Percentiles rank a stretch among this genome's conserved stretches.
These are phyloP conservation scores for Patella depressa DNA, from an alignment of 2,888 invertebrate species.

Conservation along the genomic window DNA sequence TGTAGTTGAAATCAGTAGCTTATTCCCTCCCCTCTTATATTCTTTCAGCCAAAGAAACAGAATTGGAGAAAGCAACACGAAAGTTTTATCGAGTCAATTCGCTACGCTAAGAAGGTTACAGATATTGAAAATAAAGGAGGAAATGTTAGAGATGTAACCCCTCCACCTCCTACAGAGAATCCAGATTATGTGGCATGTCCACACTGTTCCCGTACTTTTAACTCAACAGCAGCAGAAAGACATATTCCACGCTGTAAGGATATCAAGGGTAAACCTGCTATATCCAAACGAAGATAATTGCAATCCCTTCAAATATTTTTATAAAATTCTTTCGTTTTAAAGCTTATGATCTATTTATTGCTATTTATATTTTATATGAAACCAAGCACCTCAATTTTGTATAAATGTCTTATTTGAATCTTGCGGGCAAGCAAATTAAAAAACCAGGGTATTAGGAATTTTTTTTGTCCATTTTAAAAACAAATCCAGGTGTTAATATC, in stretches of 20 bases:
- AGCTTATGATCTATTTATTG: too few relatives aligned
- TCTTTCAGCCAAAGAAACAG: slow-evolving; percentile 55
- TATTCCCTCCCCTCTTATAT: background rate
- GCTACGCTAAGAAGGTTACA: slow-evolving; percentile 66
- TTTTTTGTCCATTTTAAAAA: too few relatives aligned
- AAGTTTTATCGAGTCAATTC: slow-evolving; percentile 62
- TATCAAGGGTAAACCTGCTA: slow-evolving; percentile 70
- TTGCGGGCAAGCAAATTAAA: too few relatives aligned
- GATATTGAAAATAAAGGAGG: slow-evolving; percentile 77
- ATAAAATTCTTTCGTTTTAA: too few relatives aligned
- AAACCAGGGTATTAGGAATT: too few relatives aligned
- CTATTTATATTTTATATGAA: too few relatives aligned
- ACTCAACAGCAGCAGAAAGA: slow-evolving; percentile 82
- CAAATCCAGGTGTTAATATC: too few relatives aligned
- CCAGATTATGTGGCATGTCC: slow-evolving; percentile 93
- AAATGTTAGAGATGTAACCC: slow-evolving; percentile 84
- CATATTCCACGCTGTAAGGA: slow-evolving; percentile 93
- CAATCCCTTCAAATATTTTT: too few relatives aligned
- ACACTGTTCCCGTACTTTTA: slow-evolving; percentile 88
- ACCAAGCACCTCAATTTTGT: too few relatives aligned
- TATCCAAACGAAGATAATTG: too few relatives aligned
- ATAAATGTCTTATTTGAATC: too few relatives aligned
- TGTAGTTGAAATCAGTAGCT: slow-evolving; percentile 4
- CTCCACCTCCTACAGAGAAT: slow-evolving; percentile 87
- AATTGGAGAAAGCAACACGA: slow-evolving; percentile 68